Evolutionary conservation across 1,140 invertebrate genomes (phyloP).

Genomic region (Drosophila mojavensis): DNA sequence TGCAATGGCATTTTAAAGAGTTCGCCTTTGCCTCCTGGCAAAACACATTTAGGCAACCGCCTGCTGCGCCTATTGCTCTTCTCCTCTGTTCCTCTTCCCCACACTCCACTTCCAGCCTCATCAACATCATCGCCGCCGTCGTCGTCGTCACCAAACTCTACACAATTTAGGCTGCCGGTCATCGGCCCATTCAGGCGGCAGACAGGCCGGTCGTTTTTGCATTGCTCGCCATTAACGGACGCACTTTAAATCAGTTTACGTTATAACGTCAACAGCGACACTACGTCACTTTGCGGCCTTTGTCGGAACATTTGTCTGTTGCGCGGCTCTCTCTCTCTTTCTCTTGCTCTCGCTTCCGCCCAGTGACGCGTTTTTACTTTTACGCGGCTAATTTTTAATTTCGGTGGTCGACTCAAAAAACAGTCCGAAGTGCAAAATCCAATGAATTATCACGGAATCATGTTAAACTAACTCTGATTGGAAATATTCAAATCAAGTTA

Average conservation of each 20-base stretch:
- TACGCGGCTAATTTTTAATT: conserved; percentile 46
- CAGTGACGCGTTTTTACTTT: conserved; percentile 63
- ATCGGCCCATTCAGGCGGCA: conserved; percentile 40
- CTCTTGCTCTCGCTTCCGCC: not conserved
- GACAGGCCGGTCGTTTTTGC: conserved; percentile 10
- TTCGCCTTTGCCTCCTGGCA: conserved; percentile 56
- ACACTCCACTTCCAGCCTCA: not conserved
- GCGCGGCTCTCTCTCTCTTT: conserved; percentile 1
- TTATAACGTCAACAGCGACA: conserved; percentile 73
- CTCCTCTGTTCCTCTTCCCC: not conserved
- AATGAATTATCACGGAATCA: not conserved
- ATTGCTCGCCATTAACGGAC: conserved; percentile 41
- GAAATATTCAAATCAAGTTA: no score
- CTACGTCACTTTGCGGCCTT: conserved; percentile 57
- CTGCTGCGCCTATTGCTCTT: not conserved
- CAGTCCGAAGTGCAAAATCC: conserved; percentile 27
- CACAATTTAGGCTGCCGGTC: conserved; percentile 73
- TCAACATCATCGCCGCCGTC: not conserved
- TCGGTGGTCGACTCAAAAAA: conserved; percentile 24
- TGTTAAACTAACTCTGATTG: not conserved
- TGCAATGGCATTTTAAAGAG: conserved; percentile 65
- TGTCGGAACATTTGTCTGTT: conserved; percentile 22
- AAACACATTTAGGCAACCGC: conserved; percentile 54
- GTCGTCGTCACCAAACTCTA: conserved; percentile 70
- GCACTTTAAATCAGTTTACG: conserved; percentile 81